Base-by-base conservation (phyloP, 2,113 vertebrate genomes). In the Ibidorhyncha struthersii region DNA sequence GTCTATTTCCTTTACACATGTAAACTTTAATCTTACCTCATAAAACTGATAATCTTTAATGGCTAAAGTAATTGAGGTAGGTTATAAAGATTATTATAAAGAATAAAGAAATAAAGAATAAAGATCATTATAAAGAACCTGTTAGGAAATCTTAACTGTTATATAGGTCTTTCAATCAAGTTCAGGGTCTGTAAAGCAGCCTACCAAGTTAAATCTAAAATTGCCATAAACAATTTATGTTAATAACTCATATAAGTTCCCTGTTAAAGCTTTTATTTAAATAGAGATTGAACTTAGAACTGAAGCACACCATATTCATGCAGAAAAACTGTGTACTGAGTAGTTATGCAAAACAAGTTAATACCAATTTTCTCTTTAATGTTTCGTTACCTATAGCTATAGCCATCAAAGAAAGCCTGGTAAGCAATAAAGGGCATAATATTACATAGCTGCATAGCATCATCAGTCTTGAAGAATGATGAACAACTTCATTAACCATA, bases 261-360 rank as follows among this genome's bases (percentile, higher is more conserved):
- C 67, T 50, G 52, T 76, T 86, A 93, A 70, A 76, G 29, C 30
- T 94, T 96, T 83, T 50, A 56, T 79, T 96, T 96, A 58, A 82
- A 56, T 32, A 78, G 38, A 86, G 32, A 49, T 91, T 81, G 67
- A 96, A 73, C 14, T 63, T 58, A 91, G 34, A 86, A 67, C 47
- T 56, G 73, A 93, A 88, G 82, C 43, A 65, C 40, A 85, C 56
- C 41, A 78, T 38, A 88, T 43, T 90, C 23, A 52, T 85, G 26
- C n/a, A 86, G 25, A 87, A 91, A 90, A 71, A 18, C 9, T 81
- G 18, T 56, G 23, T 74, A 61, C 47, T 82, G 77, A 71, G 20
- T 53, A 89, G 92, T 91, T 86, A 50, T 52, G 32, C 45, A 84
- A 94, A 94, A 22, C 17, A 93, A 94, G 92, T 84, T 6, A 92